Evolutionary conservation across 2,888 invertebrate species (phyloP), one percentile per base, ranked within the genome.

Genomic region (Hybos culiciformis): DNA sequence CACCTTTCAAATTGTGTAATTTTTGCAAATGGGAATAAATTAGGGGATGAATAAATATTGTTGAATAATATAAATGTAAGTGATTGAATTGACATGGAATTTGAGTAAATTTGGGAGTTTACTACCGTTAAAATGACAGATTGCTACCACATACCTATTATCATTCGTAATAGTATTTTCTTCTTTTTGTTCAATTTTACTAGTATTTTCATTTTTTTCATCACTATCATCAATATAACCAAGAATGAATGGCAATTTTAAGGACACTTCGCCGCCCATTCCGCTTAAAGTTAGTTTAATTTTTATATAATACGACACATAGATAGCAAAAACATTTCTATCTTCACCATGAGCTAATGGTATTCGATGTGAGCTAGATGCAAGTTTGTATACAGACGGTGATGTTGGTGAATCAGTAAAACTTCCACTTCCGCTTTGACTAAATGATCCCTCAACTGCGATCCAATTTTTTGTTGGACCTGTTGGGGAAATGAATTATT

Each of bases 381-480:
- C 56, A n/a, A 56, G 49, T 47, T 54, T 54, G 33, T 48, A 54
- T 18, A 48, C 50, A 38, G 46, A 49, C n/a, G n/a, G n/a, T 39
- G 48, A 45, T 40, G 48, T 29, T 19, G 45, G 34, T 9, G 48
- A 43, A n/a, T 49, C 48, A n/a, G 50, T 39, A 17, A 47, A 42
- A 9, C 47, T 48, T 1, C 38, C 42, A 33, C 42, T 45, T 15
- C 15, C 14, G 17, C 70, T 66, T 62, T 78, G 78, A n/a, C 78
- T 78, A 60, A 80, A 81, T 1, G 80, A 78, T 54, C 84, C 83
- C 61, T 86, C 84, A 7, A 85, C 70, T 0, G 86, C 86, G 51
- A 85, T 84, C 86, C 85, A 86, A 61, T 85, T 85, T 64, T 85
- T 85, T 20, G 84, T 84, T 8, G 80, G 74, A 36, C 83, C 81